Evolutionary conservation across 2,888 invertebrate species (phyloP).

Genomic region (Mesoligia furuncula): DNA sequence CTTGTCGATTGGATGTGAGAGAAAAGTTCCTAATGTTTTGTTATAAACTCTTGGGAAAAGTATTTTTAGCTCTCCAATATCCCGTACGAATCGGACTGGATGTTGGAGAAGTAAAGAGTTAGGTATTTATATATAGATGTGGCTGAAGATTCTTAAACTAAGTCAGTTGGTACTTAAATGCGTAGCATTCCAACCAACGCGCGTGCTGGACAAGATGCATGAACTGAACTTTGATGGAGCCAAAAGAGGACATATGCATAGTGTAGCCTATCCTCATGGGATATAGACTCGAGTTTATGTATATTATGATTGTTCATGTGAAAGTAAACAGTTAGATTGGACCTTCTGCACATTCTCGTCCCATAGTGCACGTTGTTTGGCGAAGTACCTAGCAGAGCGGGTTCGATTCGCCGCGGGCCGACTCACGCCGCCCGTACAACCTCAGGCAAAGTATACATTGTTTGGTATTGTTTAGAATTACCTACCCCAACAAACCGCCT

Average conservation of each 20-base stretch:
- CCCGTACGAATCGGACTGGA: background rate
- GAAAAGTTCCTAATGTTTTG: background rate
- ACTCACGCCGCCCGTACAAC: conserved; percentile 61
- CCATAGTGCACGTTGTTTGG: conserved; percentile 66
- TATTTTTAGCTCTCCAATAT: background rate
- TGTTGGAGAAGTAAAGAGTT: too few relatives aligned
- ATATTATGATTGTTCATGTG: conserved; percentile 13
- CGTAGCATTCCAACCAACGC: background rate
- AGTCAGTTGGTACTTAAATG: background rate
- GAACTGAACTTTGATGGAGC: background rate
- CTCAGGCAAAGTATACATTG: conserved; percentile 74
- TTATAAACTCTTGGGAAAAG: background rate
- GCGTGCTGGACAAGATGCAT: background rate
- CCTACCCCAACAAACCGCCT: conserved; percentile 81
- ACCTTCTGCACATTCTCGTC: conserved; percentile 37
- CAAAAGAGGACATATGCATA: background rate
- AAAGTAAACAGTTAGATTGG: conserved; percentile 18
- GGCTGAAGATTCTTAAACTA: background rate
- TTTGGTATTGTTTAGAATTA: conserved; percentile 86
- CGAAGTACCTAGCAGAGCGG: conserved; percentile 65
- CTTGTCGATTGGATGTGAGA: background rate
- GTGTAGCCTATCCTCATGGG: background rate
- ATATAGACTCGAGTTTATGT: background rate
- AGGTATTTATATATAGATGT: too few relatives aligned
- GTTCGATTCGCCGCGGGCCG: conserved; percentile 66